phyloP scores from a whole-genome alignment of 1,140 invertebrate species.

The Stegodyphus dumicola region DNA sequence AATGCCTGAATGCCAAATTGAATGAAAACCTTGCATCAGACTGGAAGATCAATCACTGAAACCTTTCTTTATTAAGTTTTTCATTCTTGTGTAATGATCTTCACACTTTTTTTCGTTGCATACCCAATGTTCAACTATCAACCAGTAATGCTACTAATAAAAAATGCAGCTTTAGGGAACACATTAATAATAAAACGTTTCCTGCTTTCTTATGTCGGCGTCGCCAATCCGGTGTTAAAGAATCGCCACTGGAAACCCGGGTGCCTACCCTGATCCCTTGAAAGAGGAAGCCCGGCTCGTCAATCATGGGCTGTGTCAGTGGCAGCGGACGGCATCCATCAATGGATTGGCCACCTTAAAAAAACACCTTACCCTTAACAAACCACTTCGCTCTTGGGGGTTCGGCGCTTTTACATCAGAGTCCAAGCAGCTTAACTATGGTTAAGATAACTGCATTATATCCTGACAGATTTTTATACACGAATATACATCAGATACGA shows the following conservation, averaged over 20 bases:
- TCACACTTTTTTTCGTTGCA: too few species aligned
- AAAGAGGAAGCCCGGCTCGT: conserved; percentile 56
- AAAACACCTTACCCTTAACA: conserved; percentile 20
- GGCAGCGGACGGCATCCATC: conserved; percentile 48
- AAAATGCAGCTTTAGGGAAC: background rate
- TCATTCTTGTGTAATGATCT: too few species aligned
- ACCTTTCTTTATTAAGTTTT: too few species aligned
- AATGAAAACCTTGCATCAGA: too few species aligned
- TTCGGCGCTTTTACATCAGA: background rate
- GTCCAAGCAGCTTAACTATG: too few species aligned
- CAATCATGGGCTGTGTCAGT: conserved; percentile 51
- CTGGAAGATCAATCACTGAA: too few species aligned
- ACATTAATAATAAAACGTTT: background rate
- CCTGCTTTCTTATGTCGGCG: background rate
- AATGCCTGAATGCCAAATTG: too few species aligned
- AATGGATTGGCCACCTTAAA: conserved; percentile 31
- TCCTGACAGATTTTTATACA: too few species aligned
- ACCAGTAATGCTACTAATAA: background rate
- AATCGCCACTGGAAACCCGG: background rate
- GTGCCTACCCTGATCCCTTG: conserved; percentile 12
- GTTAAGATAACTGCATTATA: too few species aligned
- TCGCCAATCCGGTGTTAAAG: conserved; percentile 9
- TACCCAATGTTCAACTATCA: too few species aligned
- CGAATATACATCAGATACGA: too few species aligned
- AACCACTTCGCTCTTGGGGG: conserved; percentile 27